Conservation (phyloP, 2,888 invertebrate species). For the Drosophila ezoana region DNA sequence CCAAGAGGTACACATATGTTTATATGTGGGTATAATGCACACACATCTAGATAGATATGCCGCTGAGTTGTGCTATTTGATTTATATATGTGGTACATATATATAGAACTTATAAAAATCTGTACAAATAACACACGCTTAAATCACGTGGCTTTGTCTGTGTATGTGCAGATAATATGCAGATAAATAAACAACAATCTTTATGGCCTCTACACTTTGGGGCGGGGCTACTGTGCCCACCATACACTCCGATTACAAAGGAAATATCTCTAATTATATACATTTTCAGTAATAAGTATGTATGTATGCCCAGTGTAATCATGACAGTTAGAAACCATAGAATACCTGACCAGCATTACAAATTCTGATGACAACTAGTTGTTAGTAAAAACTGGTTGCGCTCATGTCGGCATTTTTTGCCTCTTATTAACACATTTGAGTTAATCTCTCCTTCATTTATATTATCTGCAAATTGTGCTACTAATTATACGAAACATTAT, state of each 20-base stretch:
- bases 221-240: slow-evolving; percentile 27
- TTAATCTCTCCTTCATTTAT: not conserved
- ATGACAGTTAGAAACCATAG: not conserved
- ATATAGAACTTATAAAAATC: slow-evolving; percentile 57
- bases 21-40: not conserved
- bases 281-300: not conserved
- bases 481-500: slow-evolving; percentile 2
- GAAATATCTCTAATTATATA: slow-evolving; percentile 19
- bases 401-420: not conserved
- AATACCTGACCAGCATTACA: slow-evolving; percentile 17
- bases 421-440: slow-evolving; percentile 7
- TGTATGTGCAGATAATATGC: slow-evolving; percentile 29
- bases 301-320: not conserved
- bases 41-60: slow-evolving; percentile 27
- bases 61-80: slow-evolving; percentile 38
- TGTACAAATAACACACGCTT: slow-evolving; percentile 63
- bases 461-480: slow-evolving; percentile 1
- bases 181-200: slow-evolving; percentile 65
- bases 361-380: slow-evolving; percentile 8
- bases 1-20: not conserved
- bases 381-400: slow-evolving; percentile 13
- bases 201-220: slow-evolving; percentile 54
- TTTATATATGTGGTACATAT: slow-evolving; percentile 10
- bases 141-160: slow-evolving; percentile 45
- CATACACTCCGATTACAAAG: slow-evolving; percentile 6